phyloP scores from a whole-genome alignment of 2,797 vertebrate species.

The Gambelia wislizenii region DNA sequence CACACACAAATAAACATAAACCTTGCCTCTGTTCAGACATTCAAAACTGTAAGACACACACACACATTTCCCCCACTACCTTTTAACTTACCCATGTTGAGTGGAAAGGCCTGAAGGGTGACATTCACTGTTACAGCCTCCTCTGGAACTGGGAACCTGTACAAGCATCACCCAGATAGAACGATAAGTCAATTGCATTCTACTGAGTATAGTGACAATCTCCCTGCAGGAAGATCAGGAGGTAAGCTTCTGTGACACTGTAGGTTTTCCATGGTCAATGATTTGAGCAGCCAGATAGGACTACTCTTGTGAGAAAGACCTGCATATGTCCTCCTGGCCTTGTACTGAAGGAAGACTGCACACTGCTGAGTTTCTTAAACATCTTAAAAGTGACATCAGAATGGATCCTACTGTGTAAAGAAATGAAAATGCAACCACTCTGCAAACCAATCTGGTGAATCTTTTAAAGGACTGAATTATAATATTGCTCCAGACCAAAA shows the following conservation, averaged over 20 bases:
- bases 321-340: neutral
- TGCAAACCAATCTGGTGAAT: neutral
- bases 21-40: neutral
- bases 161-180: neutral
- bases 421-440: neutral
- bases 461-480: constrained; percentile 6
- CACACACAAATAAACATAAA: neutral
- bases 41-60: neutral
- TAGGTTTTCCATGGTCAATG: neutral
- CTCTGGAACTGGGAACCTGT: neutral
- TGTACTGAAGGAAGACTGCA: neutral
- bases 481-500: constrained; percentile 17
- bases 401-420: neutral
- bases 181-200: neutral
- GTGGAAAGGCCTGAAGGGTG: neutral
- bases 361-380: rapidly evolving
- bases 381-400: neutral
- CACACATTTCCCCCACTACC: neutral
- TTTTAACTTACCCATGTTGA: neutral
- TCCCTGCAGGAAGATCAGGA: neutral
- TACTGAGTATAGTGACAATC: neutral
- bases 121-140: neutral
- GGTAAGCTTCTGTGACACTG: neutral
- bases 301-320: neutral
- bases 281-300: too few relatives aligned